phyloP scores from a whole-genome alignment of 2,888 invertebrate species.

The Coleophora deauratella region DNA sequence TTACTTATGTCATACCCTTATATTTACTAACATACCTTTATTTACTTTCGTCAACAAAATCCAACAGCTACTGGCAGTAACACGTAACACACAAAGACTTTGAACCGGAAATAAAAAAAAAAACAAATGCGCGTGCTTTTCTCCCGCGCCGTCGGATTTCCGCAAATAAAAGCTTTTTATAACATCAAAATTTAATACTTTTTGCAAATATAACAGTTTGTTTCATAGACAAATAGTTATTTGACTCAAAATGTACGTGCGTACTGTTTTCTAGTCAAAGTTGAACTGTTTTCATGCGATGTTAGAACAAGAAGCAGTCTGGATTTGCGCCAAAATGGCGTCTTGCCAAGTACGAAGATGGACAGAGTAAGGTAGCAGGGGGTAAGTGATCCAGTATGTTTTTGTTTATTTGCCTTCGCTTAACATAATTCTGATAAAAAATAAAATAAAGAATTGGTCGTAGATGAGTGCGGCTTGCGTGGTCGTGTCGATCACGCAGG shows the following conservation, averaged over 20 bases:
- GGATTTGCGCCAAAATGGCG: conserved; percentile 66
- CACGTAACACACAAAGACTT: conserved; percentile 23
- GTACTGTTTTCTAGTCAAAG: conserved; percentile 35
- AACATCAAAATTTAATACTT: conserved; percentile 20
- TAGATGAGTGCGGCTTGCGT: too few species aligned
- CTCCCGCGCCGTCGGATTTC: conserved; percentile 27
- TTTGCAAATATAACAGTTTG: conserved; percentile 6
- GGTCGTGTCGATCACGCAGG: too few species aligned
- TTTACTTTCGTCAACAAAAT: conserved; percentile 1
- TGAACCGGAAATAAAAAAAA: conserved; percentile 14
- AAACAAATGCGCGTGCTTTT: conserved; percentile 17
- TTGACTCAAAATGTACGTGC: conserved; percentile 32
- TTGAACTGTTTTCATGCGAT: conserved; percentile 40
- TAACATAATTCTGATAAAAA: too few species aligned
- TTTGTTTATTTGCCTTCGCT: neutral
- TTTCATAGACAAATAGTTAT: conserved; percentile 13
- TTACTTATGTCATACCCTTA: too few species aligned
- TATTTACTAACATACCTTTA: conserved; percentile 5
- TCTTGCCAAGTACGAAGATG: conserved; percentile 70
- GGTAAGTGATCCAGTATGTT: neutral
- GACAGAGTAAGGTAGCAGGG: neutral
- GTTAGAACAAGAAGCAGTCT: conserved; percentile 28
- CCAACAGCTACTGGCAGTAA: conserved; percentile 1
- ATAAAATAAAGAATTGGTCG: too few species aligned
- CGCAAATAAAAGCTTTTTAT: conserved; percentile 3